Evolutionary conservation across 2,888 invertebrate genomes (phyloP), one percentile per base, ranked within the genome.

Genomic region (Eupithecia insigniata): DNA sequence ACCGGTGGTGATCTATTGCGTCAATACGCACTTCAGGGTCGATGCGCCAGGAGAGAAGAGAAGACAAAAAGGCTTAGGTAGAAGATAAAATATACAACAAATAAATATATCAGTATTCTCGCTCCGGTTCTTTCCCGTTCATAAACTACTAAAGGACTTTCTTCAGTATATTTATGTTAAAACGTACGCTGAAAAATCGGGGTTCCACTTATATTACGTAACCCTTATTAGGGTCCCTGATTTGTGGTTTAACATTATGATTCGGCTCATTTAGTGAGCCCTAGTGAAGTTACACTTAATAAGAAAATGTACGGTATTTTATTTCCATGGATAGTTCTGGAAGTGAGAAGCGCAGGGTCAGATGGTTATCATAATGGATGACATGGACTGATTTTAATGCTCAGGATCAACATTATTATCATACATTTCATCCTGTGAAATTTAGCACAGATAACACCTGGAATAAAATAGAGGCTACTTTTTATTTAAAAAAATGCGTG

Each of bases 121-220:
- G 46, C n/a, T 51, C 46, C 61, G 60, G 61, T 60, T 28, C 32
- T 28, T 18, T 46, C 22, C 8, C 30, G 22, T 60, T 22, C 60
- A 10, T 22, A 22, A 60, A 60, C 7, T 28, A 18, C 2, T 30
- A 18, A 22, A 65, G 22, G 39, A 26, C 26, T 55, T 16, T 18
- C 28, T 36, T 36, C 67, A 39, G 73, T 75, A 76, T 83, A 81
- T 83, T 81, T 81, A 80, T 81, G 75, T 69, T 71, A 75, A 75
- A 69, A 78, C 72, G 70, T 64, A 65, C 58, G 67, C 61, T 78
- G 76, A 72, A 76, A 72, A 67, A 72, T 72, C 73, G 60, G 71
- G 73, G 76, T 74, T 46, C 72, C 26, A 55, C 67, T 69, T 71
- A 62, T 65, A 66, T 76, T 74, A 71, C 62, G 66, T 46, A 64